phyloP scores from a whole-genome alignment of 2,888 invertebrate species.

The Mesochorus sp. region DNA sequence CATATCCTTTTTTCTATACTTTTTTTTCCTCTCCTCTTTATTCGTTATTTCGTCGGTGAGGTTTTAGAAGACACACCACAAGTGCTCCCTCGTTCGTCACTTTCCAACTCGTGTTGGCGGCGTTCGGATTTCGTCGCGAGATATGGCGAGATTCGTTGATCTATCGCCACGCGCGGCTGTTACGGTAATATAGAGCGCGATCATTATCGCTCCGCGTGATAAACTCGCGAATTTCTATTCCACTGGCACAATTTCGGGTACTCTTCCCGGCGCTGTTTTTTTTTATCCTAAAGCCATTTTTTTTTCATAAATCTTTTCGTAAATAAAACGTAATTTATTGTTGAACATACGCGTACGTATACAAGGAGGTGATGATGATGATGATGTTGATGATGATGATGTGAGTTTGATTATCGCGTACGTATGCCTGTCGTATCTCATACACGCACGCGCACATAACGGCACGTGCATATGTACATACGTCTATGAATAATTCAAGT shows the following conservation, averaged over 20 bases:
- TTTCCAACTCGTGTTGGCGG: conserved; percentile 26
- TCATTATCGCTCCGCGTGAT: conserved; percentile 34
- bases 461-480: not conserved
- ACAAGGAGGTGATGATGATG: no score
- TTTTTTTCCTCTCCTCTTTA: conserved; percentile 13
- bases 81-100: conserved; percentile 57
- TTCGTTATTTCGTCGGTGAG: not conserved
- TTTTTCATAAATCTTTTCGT: no score
- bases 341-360: no score
- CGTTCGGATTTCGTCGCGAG: conserved; percentile 37
- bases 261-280: no score
- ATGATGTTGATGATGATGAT: no score
- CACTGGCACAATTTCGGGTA: conserved; percentile 40
- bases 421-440: not conserved
- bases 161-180: conserved; percentile 52
- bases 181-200: conserved; percentile 8
- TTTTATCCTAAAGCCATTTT: no score
- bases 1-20: not conserved
- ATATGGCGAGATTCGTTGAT: conserved; percentile 44
- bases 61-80: conserved; percentile 27
- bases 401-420: no score
- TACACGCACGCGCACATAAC: no score
- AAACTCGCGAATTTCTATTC: no score
- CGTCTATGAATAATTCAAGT: no score
- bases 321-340: no score